phyloP scores from a whole-genome alignment of 2,113 vertebrate genomes.

The Myiopsitta monachus region DNA sequence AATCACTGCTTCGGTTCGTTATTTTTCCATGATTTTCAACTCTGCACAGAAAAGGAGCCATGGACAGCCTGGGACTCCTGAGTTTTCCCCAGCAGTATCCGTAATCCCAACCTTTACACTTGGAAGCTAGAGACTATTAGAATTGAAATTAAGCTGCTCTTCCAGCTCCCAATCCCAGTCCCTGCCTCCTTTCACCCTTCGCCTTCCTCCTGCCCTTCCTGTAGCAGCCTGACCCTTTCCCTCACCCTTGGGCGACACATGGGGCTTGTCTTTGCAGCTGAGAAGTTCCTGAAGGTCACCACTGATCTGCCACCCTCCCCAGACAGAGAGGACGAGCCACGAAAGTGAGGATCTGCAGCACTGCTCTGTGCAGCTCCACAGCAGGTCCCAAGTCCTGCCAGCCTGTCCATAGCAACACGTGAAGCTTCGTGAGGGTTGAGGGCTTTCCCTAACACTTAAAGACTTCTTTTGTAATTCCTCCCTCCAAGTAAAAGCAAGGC shows the following conservation, averaged over 20 bases:
- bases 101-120: background rate
- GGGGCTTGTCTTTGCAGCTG: background rate
- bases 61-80: background rate
- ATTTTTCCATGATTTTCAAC: slow-evolving; percentile 18
- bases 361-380: background rate
- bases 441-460: background rate
- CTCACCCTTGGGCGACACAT: background rate
- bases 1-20: background rate
- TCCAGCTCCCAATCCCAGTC: background rate
- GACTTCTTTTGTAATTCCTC: background rate
- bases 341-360: background rate
- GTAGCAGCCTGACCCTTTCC: background rate
- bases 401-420: background rate
- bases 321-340: accelerated
- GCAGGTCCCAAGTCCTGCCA: background rate
- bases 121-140: background rate
- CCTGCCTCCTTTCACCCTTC: background rate
- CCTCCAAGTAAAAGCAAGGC: background rate
- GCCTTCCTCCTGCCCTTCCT: background rate
- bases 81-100: background rate
- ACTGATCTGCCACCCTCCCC: background rate
- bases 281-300: background rate
- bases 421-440: background rate
- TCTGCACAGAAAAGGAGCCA: background rate
- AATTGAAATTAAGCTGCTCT: background rate